Evolutionary conservation across 2,797 vertebrate species (phyloP), one percentile per base, ranked within the genome.

Genomic region (Macrochelys suwanniensis): DNA sequence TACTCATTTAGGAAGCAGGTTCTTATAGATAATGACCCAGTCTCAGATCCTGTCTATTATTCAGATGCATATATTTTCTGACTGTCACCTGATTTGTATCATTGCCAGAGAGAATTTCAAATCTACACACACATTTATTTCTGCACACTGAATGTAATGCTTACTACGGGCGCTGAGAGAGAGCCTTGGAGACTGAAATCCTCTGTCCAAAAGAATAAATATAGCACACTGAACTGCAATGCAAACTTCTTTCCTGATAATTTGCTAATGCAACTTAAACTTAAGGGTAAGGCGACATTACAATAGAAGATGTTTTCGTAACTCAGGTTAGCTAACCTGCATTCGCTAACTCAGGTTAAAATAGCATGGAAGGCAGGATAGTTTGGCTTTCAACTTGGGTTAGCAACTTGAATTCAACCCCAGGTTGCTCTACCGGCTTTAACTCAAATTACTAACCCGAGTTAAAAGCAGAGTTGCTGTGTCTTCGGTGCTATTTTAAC

Each of bases 51-150:
- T 11, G 9, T 37, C 25, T 76, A 7, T 76, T 76, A 45, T 25
- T 76, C 71, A 76, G 71, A 12, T 68, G 45, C 11, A 47, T 47
- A 25, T 47, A 49, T 45, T n/a, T 11, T 11, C 50, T 25, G 7
- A 3, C n/a, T 0, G 53, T 12, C 13, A 5, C 11, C 1, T 0
- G 26, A 28, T 59, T 85, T 33, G 51, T 59, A 76, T 28, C 26
- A 6, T 71, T 82, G 45, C 23, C 11, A 10, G 5, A 54, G 33
- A 42, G 54, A 77, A 76, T 42, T 87, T 90, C 37, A 76, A 87
- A 61, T 61, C 31, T n/a, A n/a, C n/a, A 37, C 65, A 68, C 50
- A 45, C 71, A 28, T 45, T 76, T 76, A 76, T 45, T 47, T 79
- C 25, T 0, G 0, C 16, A 47, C 57, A 49, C 19, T 3, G 78